Percentiles rank a stretch among this genome's conserved stretches.
Conservation (phyloP, 2,797 vertebrate genomes). For the Rhadinocentrus ornatus region DNA sequence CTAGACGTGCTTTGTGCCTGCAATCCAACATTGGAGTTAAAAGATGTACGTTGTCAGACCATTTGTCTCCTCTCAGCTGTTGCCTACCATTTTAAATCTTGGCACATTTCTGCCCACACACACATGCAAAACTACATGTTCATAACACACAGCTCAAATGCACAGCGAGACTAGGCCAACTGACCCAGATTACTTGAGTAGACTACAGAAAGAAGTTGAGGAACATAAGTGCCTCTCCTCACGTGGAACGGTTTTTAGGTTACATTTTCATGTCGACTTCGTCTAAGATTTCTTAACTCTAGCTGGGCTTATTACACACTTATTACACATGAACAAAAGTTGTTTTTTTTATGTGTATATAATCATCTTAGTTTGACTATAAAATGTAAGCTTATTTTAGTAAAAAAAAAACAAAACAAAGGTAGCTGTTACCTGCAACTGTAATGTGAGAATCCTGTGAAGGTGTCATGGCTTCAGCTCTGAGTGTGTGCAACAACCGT, state of each 20-base stretch:
- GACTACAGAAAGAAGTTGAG: constrained; percentile 3
- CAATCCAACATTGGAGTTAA: background rate
- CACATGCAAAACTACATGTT: constrained; percentile 7
- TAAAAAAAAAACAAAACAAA: background rate
- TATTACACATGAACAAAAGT: background rate
- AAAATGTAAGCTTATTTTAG: background rate
- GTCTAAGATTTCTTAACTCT: background rate
- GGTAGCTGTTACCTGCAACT: constrained; percentile 11
- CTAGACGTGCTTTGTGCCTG: constrained; percentile 3
- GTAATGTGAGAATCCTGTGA: background rate
- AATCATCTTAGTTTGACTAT: background rate
- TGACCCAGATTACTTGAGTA: constrained; percentile 64
- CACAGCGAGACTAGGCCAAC: constrained; percentile 13
- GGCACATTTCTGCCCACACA: constrained; percentile 15
- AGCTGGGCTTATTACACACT: background rate
- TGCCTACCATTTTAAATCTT: constrained; percentile 32
- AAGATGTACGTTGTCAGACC: constrained; percentile 6
- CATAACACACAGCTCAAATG: constrained; percentile 9
- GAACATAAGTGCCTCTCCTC: constrained; percentile 7
- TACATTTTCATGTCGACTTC: background rate
- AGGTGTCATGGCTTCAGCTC: background rate
- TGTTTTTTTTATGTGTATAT: background rate
- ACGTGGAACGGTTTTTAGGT: background rate
- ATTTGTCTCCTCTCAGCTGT: constrained; percentile 23
- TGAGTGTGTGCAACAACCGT: no score